A percentile compares a stretch with the other conserved stretches of the same genome.
Evolutionary conservation across 2,888 invertebrate genomes (phyloP).

Genomic region (Chelonus formosanus): DNA sequence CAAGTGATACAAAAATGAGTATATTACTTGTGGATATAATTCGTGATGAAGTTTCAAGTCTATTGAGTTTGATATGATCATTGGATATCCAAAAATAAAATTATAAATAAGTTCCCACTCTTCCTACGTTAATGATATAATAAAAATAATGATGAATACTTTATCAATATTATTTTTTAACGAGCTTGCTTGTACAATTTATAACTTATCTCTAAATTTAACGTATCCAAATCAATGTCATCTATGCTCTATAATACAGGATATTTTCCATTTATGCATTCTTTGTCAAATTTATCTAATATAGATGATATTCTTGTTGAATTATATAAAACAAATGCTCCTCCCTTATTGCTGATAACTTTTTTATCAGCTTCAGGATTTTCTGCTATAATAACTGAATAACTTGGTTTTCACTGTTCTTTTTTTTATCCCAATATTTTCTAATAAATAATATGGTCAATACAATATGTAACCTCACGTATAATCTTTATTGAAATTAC

Average conservation of each 20-base stretch:
- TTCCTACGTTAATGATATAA: constrained; percentile 70
- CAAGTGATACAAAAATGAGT: constrained; percentile 72
- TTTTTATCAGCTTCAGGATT: constrained; percentile 56
- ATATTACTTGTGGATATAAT: constrained; percentile 73
- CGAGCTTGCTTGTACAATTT: no score
- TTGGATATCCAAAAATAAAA: constrained; percentile 73
- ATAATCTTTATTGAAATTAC: no score
- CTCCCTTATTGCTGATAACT: constrained; percentile 70
- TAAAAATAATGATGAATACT: neutral
- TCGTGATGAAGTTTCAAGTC: constrained; percentile 66
- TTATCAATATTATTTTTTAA: no score
- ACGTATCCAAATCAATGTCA: constrained; percentile 71
- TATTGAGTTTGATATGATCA: constrained; percentile 70
- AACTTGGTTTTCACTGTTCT: constrained; percentile 72
- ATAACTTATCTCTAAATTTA: constrained; percentile 72
- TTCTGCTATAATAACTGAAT: constrained; percentile 69
- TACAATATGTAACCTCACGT: no score
- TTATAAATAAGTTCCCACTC: constrained; percentile 80
- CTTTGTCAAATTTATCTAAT: constrained; percentile 71
- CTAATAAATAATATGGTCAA: no score
- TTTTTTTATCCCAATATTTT: no score
- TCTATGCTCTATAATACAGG: constrained; percentile 70
- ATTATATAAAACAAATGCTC: constrained; percentile 81
- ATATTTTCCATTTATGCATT: constrained; percentile 69
- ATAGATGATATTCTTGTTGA: constrained; percentile 77